Base-by-base conservation (phyloP, 2,797 vertebrate species). In the Naso thynnoides region DNA sequence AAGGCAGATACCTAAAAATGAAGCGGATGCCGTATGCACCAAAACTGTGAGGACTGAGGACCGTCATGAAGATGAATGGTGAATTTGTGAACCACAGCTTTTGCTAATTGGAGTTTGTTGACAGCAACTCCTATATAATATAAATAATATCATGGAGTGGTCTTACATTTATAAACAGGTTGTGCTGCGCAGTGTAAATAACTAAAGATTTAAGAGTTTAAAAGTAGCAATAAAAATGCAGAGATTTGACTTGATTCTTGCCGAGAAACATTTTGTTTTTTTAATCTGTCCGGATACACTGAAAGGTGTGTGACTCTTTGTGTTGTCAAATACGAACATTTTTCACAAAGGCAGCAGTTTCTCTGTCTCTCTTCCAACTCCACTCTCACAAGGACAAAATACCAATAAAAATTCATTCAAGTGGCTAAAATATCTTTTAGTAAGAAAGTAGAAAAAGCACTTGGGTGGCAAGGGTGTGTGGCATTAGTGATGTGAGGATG, bases 61-160 rank as follows among this genome's bases (percentile, higher is more conserved):
- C 61, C 48, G 41, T 76, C 62, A 41, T 66, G 55, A 70, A 61
- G 73, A 81, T 61, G 44, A 70, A 87, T 81, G 70, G 56, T 49
- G 58, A 63, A 45, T 42, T n/a, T 49, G 45, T 68, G 56, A 79
- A 80, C 70, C 19, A 10, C 57, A 50, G 58, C 62, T 73, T 76
- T 65, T 58, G n/a, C 71, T 85, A 89, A 89, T 82, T 86, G 69
- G 56, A 59, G 39, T 67, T 55, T 38, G 79, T 36, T 75, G 79
- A 81, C 79, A 73, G 76, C 55, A 49, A 33, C 74, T 73, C 47
- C n/a, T 80, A 44, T 23, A 66, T 84, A 69, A 73, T 73, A 27
- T n/a, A n/a, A n/a, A n/a, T n/a, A n/a, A n/a, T n/a, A n/a, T n/a
- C n/a, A 64, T 78, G 38, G 23, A 50, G 15, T 8, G 23, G 21